phyloP scores from a whole-genome alignment of 2,113 vertebrate genomes.

The Typhlomys cinereus region DNA sequence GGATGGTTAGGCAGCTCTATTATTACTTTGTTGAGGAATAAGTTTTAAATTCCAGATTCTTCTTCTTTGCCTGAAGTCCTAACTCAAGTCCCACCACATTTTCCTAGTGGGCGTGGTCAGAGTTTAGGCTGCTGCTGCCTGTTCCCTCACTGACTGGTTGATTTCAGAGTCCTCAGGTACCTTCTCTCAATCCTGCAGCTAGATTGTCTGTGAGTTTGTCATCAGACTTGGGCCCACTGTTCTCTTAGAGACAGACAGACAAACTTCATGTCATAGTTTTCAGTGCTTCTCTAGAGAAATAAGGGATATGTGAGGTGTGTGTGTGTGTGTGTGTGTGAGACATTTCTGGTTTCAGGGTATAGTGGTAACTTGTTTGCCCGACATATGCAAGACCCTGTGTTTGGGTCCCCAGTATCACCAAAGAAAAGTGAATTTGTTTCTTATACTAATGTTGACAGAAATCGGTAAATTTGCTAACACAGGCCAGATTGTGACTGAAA shows the following conservation, averaged over 20 bases:
- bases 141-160: too few relatives aligned
- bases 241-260: background rate
- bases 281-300: background rate
- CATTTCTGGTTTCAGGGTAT: too few relatives aligned
- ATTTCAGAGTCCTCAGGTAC: rapidly evolving
- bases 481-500: background rate
- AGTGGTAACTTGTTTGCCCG: background rate
- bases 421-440: background rate
- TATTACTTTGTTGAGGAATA: too few relatives aligned
- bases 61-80: background rate
- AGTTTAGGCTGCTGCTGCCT: background rate
- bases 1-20: too few relatives aligned
- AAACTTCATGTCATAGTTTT: background rate
- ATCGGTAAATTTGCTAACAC: background rate
- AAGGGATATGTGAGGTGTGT: too few relatives aligned
- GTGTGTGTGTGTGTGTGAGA: too few relatives aligned
- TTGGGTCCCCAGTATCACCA: background rate
- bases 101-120: background rate
- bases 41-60: background rate
- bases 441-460: too few relatives aligned
- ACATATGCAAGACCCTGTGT: background rate
- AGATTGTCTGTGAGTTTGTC: background rate
- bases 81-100: background rate
- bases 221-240: background rate
- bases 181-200: too few relatives aligned